These are phyloP conservation scores for Dreissena rostriformis DNA, from an alignment of 1,140 invertebrate species.

Conservation along the genomic window DNA sequence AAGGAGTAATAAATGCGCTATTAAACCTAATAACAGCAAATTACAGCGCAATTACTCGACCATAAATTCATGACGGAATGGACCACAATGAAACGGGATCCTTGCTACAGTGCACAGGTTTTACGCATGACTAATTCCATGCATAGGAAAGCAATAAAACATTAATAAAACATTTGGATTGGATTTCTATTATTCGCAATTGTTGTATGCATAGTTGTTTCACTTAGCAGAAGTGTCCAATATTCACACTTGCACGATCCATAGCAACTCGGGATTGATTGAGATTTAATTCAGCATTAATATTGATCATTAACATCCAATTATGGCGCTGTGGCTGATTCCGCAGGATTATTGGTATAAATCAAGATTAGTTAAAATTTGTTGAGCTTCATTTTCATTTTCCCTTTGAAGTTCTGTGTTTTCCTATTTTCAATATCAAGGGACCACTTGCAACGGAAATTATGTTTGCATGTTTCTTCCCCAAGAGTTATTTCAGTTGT, in stretches of 20 bases:
- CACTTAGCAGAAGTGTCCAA: no score
- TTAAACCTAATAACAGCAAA: background rate
- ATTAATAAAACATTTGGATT: slow-evolving; percentile 10
- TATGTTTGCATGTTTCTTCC: background rate
- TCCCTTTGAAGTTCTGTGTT: no score
- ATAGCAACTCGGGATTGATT: background rate
- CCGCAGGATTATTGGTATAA: no score
- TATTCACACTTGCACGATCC: no score
- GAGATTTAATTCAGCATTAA: background rate
- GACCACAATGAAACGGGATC: no score
- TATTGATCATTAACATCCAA: no score
- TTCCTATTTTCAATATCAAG: no score
- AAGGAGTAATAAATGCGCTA: background rate
- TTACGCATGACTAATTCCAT: no score
- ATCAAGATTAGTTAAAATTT: no score
- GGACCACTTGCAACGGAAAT: slow-evolving; percentile 1
- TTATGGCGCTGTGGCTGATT: no score
- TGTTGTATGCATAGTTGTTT: background rate
- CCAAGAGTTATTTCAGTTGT: background rate
- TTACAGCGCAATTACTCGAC: background rate
- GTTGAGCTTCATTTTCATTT: no score
- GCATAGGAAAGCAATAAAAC: background rate
- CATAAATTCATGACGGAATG: background rate
- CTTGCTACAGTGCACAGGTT: no score
- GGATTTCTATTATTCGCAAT: background rate